Evolutionary conservation across 2,113 vertebrate species (phyloP), one percentile per base, ranked within the genome.

Genomic region (Falco punctatus): DNA sequence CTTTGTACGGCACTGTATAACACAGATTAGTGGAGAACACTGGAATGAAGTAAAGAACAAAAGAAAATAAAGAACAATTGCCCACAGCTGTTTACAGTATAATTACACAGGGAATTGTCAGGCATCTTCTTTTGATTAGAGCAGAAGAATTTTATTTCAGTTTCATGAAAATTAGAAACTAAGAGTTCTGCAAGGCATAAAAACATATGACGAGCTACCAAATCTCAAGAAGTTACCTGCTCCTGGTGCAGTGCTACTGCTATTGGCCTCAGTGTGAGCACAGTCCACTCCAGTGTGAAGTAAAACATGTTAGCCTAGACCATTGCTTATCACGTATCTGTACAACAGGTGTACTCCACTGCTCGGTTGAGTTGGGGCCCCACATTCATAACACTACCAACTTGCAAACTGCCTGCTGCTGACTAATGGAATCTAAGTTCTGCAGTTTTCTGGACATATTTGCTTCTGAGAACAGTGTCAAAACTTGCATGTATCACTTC

Each of bases 291-390:
- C 10, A 9, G 14, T 0, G 5, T 35, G 46, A 79, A 4, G 22
- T 32, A 33, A 6, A 54, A 1, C 3, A 1, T 0, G 0, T 27
- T 3, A 32, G 24, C 21, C 7, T 22, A n/a, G 46, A 22, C 10
- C 55, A 24, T 0, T 13, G 27, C 14, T 9, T 21, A 4, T 4
- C 32, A 1, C 0, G 0, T 15, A 14, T 8, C 16, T 11, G 20
- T 7, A 15, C 4, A 13, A 30, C 21, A 27, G 28, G 23, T 0
- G 0, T 8, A 2, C 15, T 44, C 33, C 26, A 13, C 70, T 17
- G 49, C 40, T 18, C 26, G 71, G 64, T 13, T 67, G 28, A 46
- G 33, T 40, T 49, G 15, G 2, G 18, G 22, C 44, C 38, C 46
- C 57, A 3, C 19, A 8, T 20, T 30, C 22, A 2, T 5, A 35